Conservation (phyloP, 2,113 vertebrate species). For the Hystrix brachyura region DNA sequence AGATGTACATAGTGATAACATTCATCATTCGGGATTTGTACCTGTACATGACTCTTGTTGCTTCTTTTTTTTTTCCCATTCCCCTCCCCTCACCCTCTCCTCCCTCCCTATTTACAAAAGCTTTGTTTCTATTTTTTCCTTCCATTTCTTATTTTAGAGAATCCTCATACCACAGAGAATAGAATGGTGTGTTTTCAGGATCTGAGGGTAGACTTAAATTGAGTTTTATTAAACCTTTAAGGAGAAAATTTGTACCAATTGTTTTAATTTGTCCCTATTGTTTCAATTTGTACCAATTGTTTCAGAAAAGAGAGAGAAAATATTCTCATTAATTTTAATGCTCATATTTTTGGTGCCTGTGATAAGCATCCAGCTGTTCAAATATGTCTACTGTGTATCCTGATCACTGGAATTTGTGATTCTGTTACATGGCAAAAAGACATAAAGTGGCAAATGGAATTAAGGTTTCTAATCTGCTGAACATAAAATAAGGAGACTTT, state of each 20-base stretch:
- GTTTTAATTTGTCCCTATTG: neutral
- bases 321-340: neutral
- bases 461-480: neutral
- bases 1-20: too few species aligned
- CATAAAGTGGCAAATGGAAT: neutral
- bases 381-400: neutral
- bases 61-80: too few species aligned
- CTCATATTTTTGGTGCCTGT: neutral
- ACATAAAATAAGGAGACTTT: neutral
- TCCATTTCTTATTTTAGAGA: neutral
- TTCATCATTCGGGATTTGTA: too few species aligned
- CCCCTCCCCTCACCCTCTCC: too few species aligned
- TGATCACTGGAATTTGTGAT: neutral
- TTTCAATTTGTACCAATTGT: neutral
- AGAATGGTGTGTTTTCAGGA: neutral
- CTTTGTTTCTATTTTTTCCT: too few species aligned
- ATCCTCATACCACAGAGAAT: neutral
- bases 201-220: neutral
- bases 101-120: too few species aligned
- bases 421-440: neutral
- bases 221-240: neutral
- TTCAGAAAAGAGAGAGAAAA: neutral
- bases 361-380: neutral
- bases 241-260: neutral
- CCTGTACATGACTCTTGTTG: too few species aligned